Base-by-base conservation (phyloP, 23 tunicate genomes). In the Styela clava region DNA sequence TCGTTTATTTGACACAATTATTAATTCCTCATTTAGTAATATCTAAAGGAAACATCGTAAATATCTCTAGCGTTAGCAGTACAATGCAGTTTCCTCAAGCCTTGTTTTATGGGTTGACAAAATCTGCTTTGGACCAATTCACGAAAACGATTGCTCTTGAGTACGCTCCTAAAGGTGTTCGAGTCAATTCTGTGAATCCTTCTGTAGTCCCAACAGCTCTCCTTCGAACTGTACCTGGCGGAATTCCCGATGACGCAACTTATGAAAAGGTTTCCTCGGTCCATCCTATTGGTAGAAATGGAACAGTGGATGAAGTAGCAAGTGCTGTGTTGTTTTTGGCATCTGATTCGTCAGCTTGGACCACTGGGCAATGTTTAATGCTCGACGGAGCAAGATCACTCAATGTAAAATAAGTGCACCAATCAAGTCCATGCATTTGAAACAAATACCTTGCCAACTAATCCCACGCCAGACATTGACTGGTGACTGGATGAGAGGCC, bases 51-150 rank as follows among this genome's bases (percentile, higher is more conserved):
- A 73, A 62, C 21, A 52, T 87, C 63, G 85, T 87, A 28, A 87
- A 87, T 68, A 82, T 87, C 2, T 87, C 91, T 12, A 87, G 91
- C 35, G 71, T 87, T 2, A 52, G 61, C 24, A 84, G 91, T 26
- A 36, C 69, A 12, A 22, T 32, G 23, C 73, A 86, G 85, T 87
- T 87, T 62, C 85, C 91, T 2, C 78, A 78, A 24, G 82, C 71
- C 9, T 31, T 87, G 25, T 51, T 78, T 20, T 87, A 87, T 33
- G 63, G 91, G 16, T 61, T 82, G 69, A 82, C 91, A 7, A 87
- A 87, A 74, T 85, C 91, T 22, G 91, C 91, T 21, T 28, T 72
- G 9, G 78, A 72, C 31, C 78, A 72, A 19, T 72, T 72, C 37
- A 72, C 78, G 26, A 72, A 72, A 72, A 31, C 51, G 7, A 7